Evolutionary conservation across 2,888 invertebrate species (phyloP).

Genomic region (Isoperla grammatica): DNA sequence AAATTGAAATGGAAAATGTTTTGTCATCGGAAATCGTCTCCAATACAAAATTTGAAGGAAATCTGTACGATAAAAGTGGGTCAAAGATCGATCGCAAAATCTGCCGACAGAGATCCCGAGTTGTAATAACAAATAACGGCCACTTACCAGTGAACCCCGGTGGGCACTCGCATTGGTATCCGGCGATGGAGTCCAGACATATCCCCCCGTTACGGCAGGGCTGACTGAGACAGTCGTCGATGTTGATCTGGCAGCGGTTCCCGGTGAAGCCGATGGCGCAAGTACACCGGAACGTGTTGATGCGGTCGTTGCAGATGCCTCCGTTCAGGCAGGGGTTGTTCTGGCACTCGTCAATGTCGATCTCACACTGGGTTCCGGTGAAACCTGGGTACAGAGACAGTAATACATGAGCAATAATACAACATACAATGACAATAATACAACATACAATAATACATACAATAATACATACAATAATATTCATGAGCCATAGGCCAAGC

Average conservation of each 20-base stretch:
- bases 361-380: slow-evolving; percentile 84
- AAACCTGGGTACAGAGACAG: slow-evolving; percentile 59
- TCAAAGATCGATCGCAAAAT: no score
- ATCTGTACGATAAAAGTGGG: no score
- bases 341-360: slow-evolving; percentile 86
- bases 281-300: slow-evolving; percentile 81
- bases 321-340: slow-evolving; percentile 82
- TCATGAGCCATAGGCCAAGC: no score
- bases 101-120: no score
- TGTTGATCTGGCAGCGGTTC: slow-evolving; percentile 79
- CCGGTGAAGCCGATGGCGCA: slow-evolving; percentile 86
- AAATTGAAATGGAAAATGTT: no score
- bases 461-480: no score
- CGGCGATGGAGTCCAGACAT: slow-evolving; percentile 83
- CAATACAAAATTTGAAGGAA: no score
- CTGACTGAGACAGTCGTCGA: slow-evolving; percentile 81
- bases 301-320: slow-evolving; percentile 79
- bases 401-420: no score
- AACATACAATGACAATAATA: no score
- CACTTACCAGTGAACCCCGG: slow-evolving; percentile 72
- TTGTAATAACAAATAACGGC: no score
- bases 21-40: no score
- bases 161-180: slow-evolving; percentile 87
- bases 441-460: no score
- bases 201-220: slow-evolving; percentile 87